Evolutionary conservation across 2,797 vertebrate species (phyloP).

Genomic region (Cyclopterus lumpus): DNA sequence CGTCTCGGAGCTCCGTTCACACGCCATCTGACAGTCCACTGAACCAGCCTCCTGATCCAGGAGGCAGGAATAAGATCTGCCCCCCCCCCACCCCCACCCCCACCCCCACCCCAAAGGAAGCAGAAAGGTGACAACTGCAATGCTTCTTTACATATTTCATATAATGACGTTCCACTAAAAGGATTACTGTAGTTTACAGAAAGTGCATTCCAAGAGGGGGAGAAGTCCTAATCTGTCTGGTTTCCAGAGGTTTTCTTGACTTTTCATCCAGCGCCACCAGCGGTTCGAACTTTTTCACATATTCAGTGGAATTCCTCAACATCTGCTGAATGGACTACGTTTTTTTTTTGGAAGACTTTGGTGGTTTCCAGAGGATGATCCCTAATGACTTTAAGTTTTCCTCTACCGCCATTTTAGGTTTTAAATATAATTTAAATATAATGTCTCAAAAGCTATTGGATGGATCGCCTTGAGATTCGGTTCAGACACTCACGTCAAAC

Average conservation of each 20-base stretch:
- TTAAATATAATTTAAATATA: not conserved
- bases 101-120: not conserved
- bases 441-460: not conserved
- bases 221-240: not conserved
- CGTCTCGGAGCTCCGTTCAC: conserved; percentile 41
- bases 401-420: not conserved
- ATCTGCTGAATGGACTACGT: not conserved
- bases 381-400: not conserved
- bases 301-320: not conserved
- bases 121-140: not conserved
- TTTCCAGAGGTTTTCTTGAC: not conserved
- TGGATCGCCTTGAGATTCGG: not conserved
- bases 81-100: not conserved
- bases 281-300: not conserved
- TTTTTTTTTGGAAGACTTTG: not conserved
- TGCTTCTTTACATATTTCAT: not conserved
- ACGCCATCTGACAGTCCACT: conserved; percentile 38
- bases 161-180: not conserved
- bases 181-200: not conserved
- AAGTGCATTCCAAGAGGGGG: not conserved
- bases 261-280: not conserved
- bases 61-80: conserved; percentile 15
- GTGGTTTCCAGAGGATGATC: not conserved
- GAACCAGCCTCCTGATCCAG: conserved; percentile 15
- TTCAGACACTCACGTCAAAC: not conserved